Evolutionary conservation across 92 coral and sea anemone species (phyloP).

Genomic region (Desmophyllum pertusum): DNA sequence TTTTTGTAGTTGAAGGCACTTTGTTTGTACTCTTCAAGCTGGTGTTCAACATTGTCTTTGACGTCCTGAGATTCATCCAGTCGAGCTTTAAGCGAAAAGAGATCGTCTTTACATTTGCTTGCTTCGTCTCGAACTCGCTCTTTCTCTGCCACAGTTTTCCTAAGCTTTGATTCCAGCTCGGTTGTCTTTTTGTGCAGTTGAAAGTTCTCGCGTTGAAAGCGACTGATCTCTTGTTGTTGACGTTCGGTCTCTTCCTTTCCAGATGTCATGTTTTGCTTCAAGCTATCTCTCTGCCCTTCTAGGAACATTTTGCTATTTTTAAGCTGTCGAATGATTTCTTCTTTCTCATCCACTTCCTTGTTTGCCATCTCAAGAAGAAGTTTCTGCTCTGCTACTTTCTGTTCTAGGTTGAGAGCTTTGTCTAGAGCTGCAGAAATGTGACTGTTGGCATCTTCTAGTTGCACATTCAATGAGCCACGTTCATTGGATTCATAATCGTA

Average conservation of each 20-base stretch:
- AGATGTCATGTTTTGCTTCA: constrained; percentile 67
- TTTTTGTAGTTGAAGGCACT: constrained; percentile 67
- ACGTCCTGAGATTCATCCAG: constrained; percentile 63
- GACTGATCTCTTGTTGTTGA: constrained; percentile 60
- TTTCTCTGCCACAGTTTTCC: constrained; percentile 54
- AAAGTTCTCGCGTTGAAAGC: constrained; percentile 74
- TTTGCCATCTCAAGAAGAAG: constrained; percentile 67
- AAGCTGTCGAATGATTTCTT: constrained; percentile 72
- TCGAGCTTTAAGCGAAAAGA: constrained; percentile 56
- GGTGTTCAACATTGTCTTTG: constrained; percentile 52
- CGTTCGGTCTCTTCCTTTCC: constrained; percentile 78
- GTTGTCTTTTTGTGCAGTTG: constrained; percentile 66
- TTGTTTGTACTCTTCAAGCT: constrained; percentile 67
- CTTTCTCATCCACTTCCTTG: constrained; percentile 75
- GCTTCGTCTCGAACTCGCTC: constrained; percentile 68
- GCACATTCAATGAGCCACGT: constrained; percentile 39
- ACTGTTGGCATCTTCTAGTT: constrained; percentile 28
- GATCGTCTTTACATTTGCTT: constrained; percentile 54
- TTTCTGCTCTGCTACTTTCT: constrained; percentile 65
- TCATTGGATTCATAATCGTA: constrained; percentile 77
- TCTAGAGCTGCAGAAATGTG: constrained; percentile 48
- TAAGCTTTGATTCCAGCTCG: constrained; percentile 75
- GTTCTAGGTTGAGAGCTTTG: constrained; percentile 52
- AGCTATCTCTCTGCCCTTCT: constrained; percentile 76
- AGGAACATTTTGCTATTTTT: constrained; percentile 71